A percentile compares a stretch with the other conserved stretches of the same genome.
Conservation (phyloP, 2,797 vertebrate species). For the Limnodromus scolopaceus region DNA sequence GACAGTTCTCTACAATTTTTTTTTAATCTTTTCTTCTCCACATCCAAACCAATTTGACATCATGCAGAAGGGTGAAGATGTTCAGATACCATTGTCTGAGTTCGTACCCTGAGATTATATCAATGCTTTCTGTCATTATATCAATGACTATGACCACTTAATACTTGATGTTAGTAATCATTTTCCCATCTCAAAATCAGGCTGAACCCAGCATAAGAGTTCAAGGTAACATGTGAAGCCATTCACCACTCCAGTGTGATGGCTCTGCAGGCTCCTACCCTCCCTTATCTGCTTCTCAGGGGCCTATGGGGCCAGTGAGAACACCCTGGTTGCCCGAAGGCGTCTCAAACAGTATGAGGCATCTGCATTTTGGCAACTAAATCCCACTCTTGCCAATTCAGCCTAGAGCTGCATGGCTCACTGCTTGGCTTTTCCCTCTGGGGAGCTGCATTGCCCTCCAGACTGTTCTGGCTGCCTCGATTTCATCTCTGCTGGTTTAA, state of each 20-base stretch:
- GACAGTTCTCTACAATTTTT: background rate
- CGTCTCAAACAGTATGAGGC: background rate
- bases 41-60: background rate
- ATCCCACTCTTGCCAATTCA: background rate
- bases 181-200: conserved; percentile 4
- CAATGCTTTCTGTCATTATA: background rate
- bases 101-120: background rate
- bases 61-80: background rate
- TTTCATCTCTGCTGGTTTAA: background rate
- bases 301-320: background rate
- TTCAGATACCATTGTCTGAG: background rate
- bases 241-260: background rate
- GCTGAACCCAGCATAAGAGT: background rate
- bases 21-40: background rate
- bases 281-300: background rate
- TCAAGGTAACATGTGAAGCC: background rate
- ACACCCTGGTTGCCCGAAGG: background rate
- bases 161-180: background rate
- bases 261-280: background rate
- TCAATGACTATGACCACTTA: background rate
- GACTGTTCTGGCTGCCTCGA: background rate
- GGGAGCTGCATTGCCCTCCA: background rate
- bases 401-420: background rate
- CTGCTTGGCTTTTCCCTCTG: background rate
- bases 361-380: background rate